Base-by-base conservation (phyloP, 2,113 vertebrate genomes). In the Neomonachus schauinslandi region DNA sequence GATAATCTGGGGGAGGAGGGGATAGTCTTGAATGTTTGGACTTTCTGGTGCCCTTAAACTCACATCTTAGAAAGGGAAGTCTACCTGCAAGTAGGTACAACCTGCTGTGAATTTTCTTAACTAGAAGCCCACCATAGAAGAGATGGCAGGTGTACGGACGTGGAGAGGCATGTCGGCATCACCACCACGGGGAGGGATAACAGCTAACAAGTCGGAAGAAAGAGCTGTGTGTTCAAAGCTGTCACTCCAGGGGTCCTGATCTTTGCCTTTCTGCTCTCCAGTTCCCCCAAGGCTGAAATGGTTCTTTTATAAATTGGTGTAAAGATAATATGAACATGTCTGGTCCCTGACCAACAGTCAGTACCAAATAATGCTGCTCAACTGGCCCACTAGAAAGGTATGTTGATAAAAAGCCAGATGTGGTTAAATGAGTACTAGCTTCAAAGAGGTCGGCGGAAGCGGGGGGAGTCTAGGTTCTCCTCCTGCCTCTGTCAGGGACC, bases 301-400 rank as follows among this genome's bases (percentile, higher is more conserved):
- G 7, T 31, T 76, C 89, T 94, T 90, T 91, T 33, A 46, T 55
- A 72, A 46, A 51, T 3, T 82, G 49, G 31, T 46, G 91, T 89
- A 84, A 89, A 85, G 51, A 39, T 7, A 33, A 65, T 57, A 84
- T 42, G 9, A 96, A 42, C 18, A 79, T 89, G 39, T 67, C 42
- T 92, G 72, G 65, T 63, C 11, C 0, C 18, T 76, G 26, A 63
- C 76, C 49, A 88, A 5, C 28, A 19, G 59, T 53, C 39, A 79
- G 42, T 82, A 33, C 57, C 57, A 77, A 63, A 39, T 36, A 67
- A 83, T 21, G 39, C 2, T 55, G 1, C 57, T 71, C 19, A 61
- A 0, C 18, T 42, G 72, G 6, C 69, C 18, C 19, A 12, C 3
- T 53, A n/a, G 53, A 74, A 74, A 49, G n/a, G 21, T 7, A 46